phyloP scores from a whole-genome alignment of 23 tunicate species.

The Phallusia fumigata region DNA sequence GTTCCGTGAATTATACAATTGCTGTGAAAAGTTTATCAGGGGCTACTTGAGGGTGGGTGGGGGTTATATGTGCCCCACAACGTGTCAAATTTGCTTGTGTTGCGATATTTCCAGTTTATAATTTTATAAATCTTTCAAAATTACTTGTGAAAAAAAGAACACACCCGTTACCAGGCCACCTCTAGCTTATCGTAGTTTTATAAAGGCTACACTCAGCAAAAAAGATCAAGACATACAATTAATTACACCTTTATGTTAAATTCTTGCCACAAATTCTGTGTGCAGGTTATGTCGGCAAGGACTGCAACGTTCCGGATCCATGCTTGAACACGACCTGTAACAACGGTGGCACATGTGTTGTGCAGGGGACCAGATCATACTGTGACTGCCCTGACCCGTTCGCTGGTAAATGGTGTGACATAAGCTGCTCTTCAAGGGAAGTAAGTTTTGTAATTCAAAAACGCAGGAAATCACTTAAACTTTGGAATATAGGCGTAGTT shows the following conservation, averaged over 20 bases:
- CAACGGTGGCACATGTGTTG: background rate
- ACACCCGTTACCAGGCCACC: no score
- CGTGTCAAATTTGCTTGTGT: no score
- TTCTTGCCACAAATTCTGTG: background rate
- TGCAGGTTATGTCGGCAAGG: background rate
- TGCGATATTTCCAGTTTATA: no score
- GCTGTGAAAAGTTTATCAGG: no score
- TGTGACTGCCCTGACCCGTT: background rate
- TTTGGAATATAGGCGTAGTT: no score
- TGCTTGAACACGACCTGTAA: constrained; percentile 4
- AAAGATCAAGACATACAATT: background rate
- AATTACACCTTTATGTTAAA: background rate
- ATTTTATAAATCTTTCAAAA: no score
- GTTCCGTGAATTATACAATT: no score
- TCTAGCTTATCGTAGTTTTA: no score
- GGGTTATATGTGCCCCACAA: no score
- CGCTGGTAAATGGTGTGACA: background rate
- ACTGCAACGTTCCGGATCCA: background rate
- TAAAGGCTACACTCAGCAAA: no score
- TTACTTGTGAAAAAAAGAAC: no score
- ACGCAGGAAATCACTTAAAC: background rate
- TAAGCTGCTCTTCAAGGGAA: background rate
- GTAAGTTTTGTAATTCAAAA: background rate
- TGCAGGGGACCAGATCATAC: background rate
- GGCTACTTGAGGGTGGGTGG: no score